Evolutionary conservation across 2,797 vertebrate species (phyloP).

Genomic region (Myotis pilosus): DNA sequence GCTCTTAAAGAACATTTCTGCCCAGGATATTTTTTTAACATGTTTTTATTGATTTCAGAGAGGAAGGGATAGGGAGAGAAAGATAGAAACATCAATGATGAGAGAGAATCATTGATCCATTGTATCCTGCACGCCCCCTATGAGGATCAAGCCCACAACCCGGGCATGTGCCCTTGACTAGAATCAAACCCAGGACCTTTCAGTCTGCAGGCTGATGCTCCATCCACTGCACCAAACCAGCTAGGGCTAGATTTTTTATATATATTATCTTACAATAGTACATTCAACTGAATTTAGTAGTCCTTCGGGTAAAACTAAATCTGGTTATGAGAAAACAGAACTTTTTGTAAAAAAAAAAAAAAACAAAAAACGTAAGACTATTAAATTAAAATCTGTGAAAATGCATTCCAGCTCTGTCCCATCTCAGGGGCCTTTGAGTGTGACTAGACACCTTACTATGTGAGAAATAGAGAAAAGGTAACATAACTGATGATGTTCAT

Average conservation of each 20-base stretch:
- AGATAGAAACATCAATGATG: no score
- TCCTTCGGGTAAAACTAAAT: slow-evolving; percentile 37
- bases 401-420: neutral
- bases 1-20: neutral
- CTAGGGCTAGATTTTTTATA: no score
- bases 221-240: no score
- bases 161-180: no score
- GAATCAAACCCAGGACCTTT: no score
- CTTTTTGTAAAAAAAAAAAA: neutral
- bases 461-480: neutral
- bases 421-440: neutral
- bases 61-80: no score
- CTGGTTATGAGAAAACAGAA: neutral
- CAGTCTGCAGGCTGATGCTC: no score
- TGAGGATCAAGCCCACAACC: no score
- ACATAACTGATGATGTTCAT: neutral
- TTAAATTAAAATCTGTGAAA: neutral
- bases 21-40: neutral
- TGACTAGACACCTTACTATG: neutral
- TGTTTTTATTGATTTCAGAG: no score
- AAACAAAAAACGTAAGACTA: neutral
- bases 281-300: slow-evolving; percentile 24
- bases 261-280: neutral
- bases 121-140: no score
- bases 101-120: no score